Percentiles rank a stretch among this genome's conserved stretches.
These are phyloP conservation scores for Pao palembangensis DNA, from an alignment of 2,113 vertebrate species.

Conservation along the genomic window DNA sequence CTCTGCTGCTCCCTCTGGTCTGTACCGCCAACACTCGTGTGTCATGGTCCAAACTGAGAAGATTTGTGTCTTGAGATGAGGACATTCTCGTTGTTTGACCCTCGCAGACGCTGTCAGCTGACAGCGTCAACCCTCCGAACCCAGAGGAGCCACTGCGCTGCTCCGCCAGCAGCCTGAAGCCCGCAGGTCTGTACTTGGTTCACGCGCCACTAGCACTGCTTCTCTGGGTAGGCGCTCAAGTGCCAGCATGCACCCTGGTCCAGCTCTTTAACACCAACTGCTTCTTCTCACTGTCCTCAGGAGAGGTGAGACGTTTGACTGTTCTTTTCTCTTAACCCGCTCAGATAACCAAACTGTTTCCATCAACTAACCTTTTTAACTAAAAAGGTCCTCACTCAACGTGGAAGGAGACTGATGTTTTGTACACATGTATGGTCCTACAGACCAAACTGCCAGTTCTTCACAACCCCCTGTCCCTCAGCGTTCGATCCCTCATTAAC, in stretches of 20 bases:
- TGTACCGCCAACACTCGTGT: slow-evolving; percentile 8
- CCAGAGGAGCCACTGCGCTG: slow-evolving; percentile 58
- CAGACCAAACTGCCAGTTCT: slow-evolving; percentile 71
- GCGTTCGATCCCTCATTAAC: slow-evolving; percentile 58
- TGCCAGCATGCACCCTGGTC: slow-evolving; percentile 50
- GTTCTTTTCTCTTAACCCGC: too few species aligned
- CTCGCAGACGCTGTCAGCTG: slow-evolving; percentile 37
- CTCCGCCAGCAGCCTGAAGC: slow-evolving; percentile 60
- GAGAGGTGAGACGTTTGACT: slow-evolving; percentile 60
- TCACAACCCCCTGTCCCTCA: slow-evolving; percentile 61
- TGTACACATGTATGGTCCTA: background rate
- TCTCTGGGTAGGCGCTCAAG: slow-evolving; percentile 73
- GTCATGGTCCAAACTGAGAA: too few species aligned
- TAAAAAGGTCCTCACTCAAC: background rate
- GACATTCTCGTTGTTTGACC: background rate
- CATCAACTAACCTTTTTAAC: too few species aligned
- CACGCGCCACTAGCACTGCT: slow-evolving; percentile 67
- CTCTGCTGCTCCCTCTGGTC: slow-evolving; percentile 71
- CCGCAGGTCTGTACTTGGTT: slow-evolving; percentile 64
- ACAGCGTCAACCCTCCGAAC: background rate
- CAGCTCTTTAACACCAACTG: slow-evolving; percentile 70
- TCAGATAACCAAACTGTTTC: too few species aligned
- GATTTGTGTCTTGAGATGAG: too few species aligned
- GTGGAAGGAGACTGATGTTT: background rate
- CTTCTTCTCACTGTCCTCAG: slow-evolving; percentile 71